Percentiles rank a stretch among this genome's conserved stretches.
phyloP scores from a whole-genome alignment of 2,888 invertebrate genomes.

The Axea sp. region DNA sequence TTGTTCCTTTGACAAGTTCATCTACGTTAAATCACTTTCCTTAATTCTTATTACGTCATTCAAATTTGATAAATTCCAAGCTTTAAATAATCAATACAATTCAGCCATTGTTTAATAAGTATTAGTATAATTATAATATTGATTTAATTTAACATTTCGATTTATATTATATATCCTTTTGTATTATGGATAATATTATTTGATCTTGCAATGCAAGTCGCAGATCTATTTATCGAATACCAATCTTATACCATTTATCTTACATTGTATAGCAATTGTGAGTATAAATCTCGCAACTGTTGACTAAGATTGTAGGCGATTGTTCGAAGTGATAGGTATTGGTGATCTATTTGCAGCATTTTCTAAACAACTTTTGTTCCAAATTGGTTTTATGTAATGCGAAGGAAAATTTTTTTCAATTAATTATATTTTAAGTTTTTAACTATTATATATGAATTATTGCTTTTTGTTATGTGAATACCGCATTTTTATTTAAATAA shows the following conservation, averaged over 20 bases:
- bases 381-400: no score
- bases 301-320: conserved; percentile 25
- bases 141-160: no score
- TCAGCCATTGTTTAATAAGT: no score
- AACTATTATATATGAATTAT: no score
- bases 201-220: conserved; percentile 21
- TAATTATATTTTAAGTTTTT: no score
- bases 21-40: neutral
- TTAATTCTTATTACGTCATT: conserved; percentile 9
- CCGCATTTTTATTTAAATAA: no score
- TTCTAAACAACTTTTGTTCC: neutral
- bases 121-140: no score
- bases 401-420: no score
- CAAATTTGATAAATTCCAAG: conserved; percentile 3
- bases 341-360: conserved; percentile 28
- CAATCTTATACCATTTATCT: conserved; percentile 25
- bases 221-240: conserved; percentile 21
- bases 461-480: no score
- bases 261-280: conserved; percentile 8
- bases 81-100: neutral
- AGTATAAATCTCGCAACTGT: conserved; percentile 27
- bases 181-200: conserved; percentile 6
- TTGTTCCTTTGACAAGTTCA: neutral
- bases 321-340: conserved; percentile 29
- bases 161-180: no score